Evolutionary conservation across 2,797 vertebrate species (phyloP).

Genomic region (Lophotriccus pileatus): DNA sequence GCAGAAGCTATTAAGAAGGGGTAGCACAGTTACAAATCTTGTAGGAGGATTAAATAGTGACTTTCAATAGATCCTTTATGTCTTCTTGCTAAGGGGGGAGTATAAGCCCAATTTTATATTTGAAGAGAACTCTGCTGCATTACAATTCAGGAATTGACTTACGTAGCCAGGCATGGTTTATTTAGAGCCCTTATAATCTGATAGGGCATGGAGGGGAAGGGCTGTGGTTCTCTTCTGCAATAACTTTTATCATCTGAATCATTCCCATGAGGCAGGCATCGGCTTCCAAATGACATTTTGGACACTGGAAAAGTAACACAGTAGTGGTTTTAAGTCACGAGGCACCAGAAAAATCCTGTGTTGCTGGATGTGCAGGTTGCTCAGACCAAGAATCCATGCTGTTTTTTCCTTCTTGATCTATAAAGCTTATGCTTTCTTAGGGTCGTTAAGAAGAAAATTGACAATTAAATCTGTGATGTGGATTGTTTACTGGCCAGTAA

Average conservation of each 20-base stretch:
- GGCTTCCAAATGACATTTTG: neutral
- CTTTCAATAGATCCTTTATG: neutral
- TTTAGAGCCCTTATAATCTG: neutral
- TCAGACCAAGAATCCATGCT: neutral
- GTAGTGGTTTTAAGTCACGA: neutral
- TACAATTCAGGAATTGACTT: neutral
- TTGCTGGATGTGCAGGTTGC: neutral
- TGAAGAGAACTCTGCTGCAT: neutral
- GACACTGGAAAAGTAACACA: neutral
- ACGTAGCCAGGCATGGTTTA: neutral
- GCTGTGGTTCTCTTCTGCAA: neutral
- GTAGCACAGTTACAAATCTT: neutral
- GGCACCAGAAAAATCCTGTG: neutral
- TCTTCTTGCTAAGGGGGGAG: neutral
- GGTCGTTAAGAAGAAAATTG: neutral
- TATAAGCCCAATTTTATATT: neutral
- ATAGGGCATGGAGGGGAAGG: accelerated
- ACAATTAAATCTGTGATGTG: neutral
- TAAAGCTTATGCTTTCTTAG: neutral
- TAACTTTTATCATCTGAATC: neutral
- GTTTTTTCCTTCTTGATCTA: neutral
- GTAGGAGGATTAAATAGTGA: neutral
- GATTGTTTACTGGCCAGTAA: neutral
- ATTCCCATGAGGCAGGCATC: neutral
- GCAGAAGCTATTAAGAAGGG: neutral